These are phyloP conservation scores for Leptodactylus fallax DNA, from an alignment of 2,797 vertebrate species.

Conservation along the genomic window DNA sequence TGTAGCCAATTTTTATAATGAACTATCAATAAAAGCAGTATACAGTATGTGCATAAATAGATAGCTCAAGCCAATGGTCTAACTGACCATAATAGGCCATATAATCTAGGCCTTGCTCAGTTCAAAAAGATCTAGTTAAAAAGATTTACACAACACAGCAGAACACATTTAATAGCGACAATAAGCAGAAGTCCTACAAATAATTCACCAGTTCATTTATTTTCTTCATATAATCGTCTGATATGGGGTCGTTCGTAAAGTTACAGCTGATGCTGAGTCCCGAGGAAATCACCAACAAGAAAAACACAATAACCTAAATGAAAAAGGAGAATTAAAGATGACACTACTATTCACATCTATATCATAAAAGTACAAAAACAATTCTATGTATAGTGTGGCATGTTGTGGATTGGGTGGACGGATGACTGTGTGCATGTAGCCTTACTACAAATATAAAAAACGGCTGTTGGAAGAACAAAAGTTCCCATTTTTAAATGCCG, in stretches of 20 bases:
- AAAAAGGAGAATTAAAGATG: not conserved
- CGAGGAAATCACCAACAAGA: not conserved
- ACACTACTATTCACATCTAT: not conserved
- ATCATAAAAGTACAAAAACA: not conserved
- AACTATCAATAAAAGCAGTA: no score
- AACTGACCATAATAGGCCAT: no score
- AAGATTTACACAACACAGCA: not conserved
- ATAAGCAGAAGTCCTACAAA: not conserved
- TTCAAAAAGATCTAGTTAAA: no score
- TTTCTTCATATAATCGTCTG: not conserved
- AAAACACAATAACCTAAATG: constrained; percentile 1
- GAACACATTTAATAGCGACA: not conserved
- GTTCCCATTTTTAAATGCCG: no score
- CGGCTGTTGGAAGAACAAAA: no score
- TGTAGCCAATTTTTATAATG: no score
- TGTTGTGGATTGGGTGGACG: no score
- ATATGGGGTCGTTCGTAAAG: not conserved
- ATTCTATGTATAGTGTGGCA: not conserved
- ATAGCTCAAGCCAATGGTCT: no score
- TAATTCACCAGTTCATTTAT: not conserved
- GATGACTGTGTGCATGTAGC: no score
- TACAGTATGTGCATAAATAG: no score
- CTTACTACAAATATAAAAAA: no score
- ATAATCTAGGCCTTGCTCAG: not conserved
- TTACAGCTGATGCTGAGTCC: not conserved